phyloP scores from a whole-genome alignment of 1,140 invertebrate species.

The Danaus plexippus region DNA sequence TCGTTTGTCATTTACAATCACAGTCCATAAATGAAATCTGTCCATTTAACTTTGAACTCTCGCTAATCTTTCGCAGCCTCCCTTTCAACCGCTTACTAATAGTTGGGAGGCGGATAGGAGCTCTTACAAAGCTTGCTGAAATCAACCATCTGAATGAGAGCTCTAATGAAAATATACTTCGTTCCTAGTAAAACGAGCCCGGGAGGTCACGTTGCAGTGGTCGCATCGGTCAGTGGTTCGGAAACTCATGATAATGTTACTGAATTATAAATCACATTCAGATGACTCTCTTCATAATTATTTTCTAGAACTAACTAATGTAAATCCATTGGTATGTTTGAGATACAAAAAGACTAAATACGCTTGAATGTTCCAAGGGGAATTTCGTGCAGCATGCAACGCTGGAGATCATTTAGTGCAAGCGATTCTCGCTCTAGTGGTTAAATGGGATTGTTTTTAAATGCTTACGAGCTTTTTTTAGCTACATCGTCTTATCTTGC shows the following conservation, averaged over 20 bases:
- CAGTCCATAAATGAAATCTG: conserved; percentile 22
- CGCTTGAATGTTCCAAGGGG: conserved; percentile 14
- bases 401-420: conserved; percentile 14
- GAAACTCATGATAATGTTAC: conserved; percentile 52
- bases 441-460: conserved; percentile 21
- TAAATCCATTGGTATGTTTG: conserved; percentile 8
- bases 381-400: conserved; percentile 19
- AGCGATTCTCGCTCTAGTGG: conserved; percentile 19
- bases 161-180: conserved; percentile 3
- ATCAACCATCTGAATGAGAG: conserved; percentile 13
- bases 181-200: background rate
- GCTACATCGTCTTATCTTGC: conserved; percentile 20
- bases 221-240: conserved; percentile 33
- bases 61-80: conserved; percentile 8
- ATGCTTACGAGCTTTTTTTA: conserved; percentile 22
- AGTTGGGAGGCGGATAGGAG: background rate
- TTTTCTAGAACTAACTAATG: conserved; percentile 21
- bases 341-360: conserved; percentile 11
- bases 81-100: conserved; percentile 5
- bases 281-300: conserved; percentile 25
- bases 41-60: conserved; percentile 26
- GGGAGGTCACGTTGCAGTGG: conserved; percentile 29
- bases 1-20: conserved; percentile 36
- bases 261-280: conserved; percentile 38
- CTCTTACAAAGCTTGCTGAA: conserved; percentile 4